A percentile compares a stretch with the other conserved stretches of the same genome.
Evolutionary conservation across 35 echinoderm and acorn worm species (phyloP).

Genomic region (Hemicentrotus pulcherrimus): DNA sequence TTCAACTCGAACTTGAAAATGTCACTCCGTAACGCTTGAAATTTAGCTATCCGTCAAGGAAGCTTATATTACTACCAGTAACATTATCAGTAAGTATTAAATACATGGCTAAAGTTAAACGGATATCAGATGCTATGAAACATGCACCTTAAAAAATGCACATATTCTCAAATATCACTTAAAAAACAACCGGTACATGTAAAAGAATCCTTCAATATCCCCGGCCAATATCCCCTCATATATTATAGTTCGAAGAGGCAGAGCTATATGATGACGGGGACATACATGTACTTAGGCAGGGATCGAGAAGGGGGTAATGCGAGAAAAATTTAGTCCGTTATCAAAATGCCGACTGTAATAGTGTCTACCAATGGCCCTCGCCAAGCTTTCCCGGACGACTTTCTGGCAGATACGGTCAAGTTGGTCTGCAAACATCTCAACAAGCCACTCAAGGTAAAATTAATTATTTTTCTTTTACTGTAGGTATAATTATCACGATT

Average conservation of each 20-base stretch:
- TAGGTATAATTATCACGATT: too few species aligned
- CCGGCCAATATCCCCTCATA: background rate
- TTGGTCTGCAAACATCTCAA: background rate
- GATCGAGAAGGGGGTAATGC: background rate
- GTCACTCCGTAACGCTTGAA: too few species aligned
- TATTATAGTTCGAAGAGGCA: background rate
- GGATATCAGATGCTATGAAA: too few species aligned
- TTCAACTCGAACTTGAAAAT: too few species aligned
- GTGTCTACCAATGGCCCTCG: background rate
- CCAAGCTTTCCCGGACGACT: background rate
- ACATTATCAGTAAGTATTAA: too few species aligned
- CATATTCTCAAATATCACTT: too few species aligned
- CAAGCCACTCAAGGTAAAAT: constrained; percentile 34
- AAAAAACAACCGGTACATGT: background rate
- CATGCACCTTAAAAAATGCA: too few species aligned
- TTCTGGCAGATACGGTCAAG: background rate
- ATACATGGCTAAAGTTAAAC: too few species aligned
- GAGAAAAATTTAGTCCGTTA: background rate
- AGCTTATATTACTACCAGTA: too few species aligned
- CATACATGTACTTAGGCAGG: background rate
- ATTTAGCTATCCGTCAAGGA: too few species aligned
- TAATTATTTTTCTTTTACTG: background rate
- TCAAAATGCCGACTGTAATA: background rate
- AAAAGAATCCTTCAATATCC: background rate
- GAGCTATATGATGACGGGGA: background rate